Base-by-base conservation (phyloP, 2,888 invertebrate genomes). In the Bombyx huttoni region DNA sequence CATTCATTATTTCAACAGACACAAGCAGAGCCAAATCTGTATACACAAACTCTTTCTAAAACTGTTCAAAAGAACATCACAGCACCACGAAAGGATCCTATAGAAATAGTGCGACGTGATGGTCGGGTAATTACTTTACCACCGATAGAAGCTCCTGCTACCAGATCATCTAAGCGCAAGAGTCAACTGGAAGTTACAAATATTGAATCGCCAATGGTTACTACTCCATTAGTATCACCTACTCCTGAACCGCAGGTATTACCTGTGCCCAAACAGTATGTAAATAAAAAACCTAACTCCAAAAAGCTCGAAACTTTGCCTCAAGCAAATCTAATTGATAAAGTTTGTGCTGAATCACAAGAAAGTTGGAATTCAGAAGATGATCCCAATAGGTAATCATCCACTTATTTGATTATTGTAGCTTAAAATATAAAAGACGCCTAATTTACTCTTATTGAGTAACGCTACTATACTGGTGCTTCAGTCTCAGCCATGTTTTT, bases 291-390 rank as follows among this genome's bases (percentile, higher is more conserved):
- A 57, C 56, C 79, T 34, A 50, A 65, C 12, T 63, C 51, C 50
- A 86, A 78, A 54, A 86, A 79, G 62, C 75, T 64, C 51, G 83
- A 82, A 52, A 66, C 53, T 52, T 40, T 59, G 33, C 24, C 62
- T 50, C 67, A 63, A 56, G 50, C 64, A 45, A 64, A 73, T 49
- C 61, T 63, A 53, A 58, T 70, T 56, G 88, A 74, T 61, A 87
- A 78, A 77, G 63, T 66, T 77, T 87, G 89, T 54, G 86, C 82
- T 48, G 91, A 91, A 67, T 91, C 92, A 53, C 91, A 91, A 67
- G 93, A 91, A 59, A 91, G 90, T 72, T 91, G 91, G 73, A 93
- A 93, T 78, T 95, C 95, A n/a, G 96, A 97, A 81, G 97, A 97
- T 82, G 97, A 98, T 89, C 97, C 97, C 8, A 93, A 95, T 68